Base-by-base conservation (phyloP, 2,888 invertebrate genomes). In the Eueremaeus valkanovi region DNA sequence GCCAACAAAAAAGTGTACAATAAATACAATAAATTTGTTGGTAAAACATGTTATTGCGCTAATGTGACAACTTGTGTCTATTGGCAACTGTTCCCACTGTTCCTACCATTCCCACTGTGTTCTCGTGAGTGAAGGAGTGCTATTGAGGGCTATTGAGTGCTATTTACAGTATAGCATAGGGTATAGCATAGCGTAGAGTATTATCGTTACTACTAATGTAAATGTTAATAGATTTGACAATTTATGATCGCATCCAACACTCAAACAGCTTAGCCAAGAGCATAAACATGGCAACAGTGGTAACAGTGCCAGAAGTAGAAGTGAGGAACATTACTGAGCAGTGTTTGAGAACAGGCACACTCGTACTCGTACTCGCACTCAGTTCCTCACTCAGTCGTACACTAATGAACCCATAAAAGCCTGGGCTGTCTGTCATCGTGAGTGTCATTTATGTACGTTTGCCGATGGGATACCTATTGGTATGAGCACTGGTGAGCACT, bases 391-490 rank as follows among this genome's bases (percentile, higher is more conserved):
- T 45, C 45, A 45, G 45, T 45, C 18, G 45, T 45, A 36, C 40
- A 70, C 70, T 70, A 70, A 70, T 70, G 70, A 70, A 70, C 70
- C 70, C 70, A 70, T 70, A 70, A 66, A 70, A 21, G 70, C 40
- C 42, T 42, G 45, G 45, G n/a, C n/a, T n/a, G n/a, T n/a, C 70
- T 70, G 70, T 70, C 70, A 70, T 40, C 27, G 45, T 70, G 70
- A 70, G 70, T 70, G 70, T 70, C 70, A 70, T 70, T 70, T 40
- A 70, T 70, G 70, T 70, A 6, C 42, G 21, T 70, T 70, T 42
- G 29, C 70, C 70, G 36, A 70, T 70, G 70, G 70, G 70, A 70
- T 70, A 70, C 70, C 70, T 42, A 36, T 42, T 70, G n/a, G n/a
- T n/a, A n/a, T n/a, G n/a, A n/a, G n/a, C n/a, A n/a, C n/a, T n/a